These are phyloP conservation scores for Quadriops clusia DNA, from an alignment of 2,888 invertebrate genomes.

Conservation along the genomic window DNA sequence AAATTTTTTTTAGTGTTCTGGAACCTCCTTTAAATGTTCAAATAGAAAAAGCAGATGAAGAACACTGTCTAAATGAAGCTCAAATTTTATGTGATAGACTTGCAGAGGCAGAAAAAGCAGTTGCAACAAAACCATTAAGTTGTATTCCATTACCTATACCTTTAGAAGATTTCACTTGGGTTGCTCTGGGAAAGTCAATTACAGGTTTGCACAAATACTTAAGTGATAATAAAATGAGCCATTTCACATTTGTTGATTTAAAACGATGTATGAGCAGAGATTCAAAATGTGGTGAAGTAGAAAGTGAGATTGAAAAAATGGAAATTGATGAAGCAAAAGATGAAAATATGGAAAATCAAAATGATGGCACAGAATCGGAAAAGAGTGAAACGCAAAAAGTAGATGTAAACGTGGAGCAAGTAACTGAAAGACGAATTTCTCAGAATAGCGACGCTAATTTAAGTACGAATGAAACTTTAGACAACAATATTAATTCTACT, in stretches of 20 bases:
- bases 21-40: constrained; percentile 37
- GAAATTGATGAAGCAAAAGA: constrained; percentile 17
- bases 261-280: constrained; percentile 32
- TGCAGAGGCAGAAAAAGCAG: constrained; percentile 41
- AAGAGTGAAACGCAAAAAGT: constrained; percentile 35
- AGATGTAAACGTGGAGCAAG: constrained; percentile 28
- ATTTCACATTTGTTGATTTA: constrained; percentile 33
- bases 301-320: constrained; percentile 12
- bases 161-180: constrained; percentile 49
- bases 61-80: constrained; percentile 46
- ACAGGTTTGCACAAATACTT: constrained; percentile 53
- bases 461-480: constrained; percentile 16
- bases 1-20: constrained; percentile 27
- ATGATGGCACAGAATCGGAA: constrained; percentile 11
- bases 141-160: constrained; percentile 47
- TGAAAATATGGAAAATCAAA: constrained; percentile 11
- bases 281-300: constrained; percentile 13
- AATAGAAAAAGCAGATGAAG: constrained; percentile 43
- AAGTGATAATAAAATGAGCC: constrained; percentile 43
- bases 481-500: constrained; percentile 27
- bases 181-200: constrained; percentile 52
- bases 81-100: constrained; percentile 43
- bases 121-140: constrained; percentile 42
- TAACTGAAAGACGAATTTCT: constrained; percentile 28
- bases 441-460: constrained; percentile 30